Percentiles rank a stretch among this genome's conserved stretches.
phyloP scores from a whole-genome alignment of 2,797 vertebrate genomes.

The Buphagus erythrorhynchus region DNA sequence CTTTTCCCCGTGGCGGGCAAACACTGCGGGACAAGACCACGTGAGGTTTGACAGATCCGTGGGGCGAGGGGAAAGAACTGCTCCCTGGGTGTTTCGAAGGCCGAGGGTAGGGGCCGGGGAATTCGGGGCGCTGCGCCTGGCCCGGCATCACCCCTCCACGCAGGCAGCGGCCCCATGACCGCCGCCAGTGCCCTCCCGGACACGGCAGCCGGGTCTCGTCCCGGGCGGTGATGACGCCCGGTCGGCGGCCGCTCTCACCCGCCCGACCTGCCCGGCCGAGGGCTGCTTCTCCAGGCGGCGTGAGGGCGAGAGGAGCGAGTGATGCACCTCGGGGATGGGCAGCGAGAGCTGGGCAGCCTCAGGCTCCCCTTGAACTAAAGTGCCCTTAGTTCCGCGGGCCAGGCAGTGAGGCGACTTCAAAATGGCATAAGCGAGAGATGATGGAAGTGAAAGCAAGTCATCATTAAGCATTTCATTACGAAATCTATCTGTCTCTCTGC shows the following conservation, averaged over 20 bases:
- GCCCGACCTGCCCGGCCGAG: neutral
- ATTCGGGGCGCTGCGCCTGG: neutral
- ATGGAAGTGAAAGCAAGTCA: conserved; percentile 31
- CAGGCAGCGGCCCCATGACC: neutral
- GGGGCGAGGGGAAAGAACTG: neutral
- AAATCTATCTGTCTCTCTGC: conserved; percentile 47
- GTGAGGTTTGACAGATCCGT: neutral
- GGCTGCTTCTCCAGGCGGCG: neutral
- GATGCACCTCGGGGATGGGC: neutral
- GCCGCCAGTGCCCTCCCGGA: neutral
- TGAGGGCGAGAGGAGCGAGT: neutral
- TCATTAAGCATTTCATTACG: conserved; percentile 24
- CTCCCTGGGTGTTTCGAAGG: neutral
- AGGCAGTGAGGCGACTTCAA: conserved; percentile 7
- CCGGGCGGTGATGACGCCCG: neutral
- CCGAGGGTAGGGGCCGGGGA: conserved; percentile 6
- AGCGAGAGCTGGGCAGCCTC: neutral
- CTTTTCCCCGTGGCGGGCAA: neutral
- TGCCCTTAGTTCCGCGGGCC: neutral
- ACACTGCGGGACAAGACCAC: neutral
- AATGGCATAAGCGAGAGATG: neutral
- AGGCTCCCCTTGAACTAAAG: neutral
- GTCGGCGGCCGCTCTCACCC: neutral
- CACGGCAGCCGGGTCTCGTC: neutral
- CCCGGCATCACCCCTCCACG: too few species aligned